phyloP scores from a whole-genome alignment of 2,113 vertebrate genomes.

The Chionis minor region DNA sequence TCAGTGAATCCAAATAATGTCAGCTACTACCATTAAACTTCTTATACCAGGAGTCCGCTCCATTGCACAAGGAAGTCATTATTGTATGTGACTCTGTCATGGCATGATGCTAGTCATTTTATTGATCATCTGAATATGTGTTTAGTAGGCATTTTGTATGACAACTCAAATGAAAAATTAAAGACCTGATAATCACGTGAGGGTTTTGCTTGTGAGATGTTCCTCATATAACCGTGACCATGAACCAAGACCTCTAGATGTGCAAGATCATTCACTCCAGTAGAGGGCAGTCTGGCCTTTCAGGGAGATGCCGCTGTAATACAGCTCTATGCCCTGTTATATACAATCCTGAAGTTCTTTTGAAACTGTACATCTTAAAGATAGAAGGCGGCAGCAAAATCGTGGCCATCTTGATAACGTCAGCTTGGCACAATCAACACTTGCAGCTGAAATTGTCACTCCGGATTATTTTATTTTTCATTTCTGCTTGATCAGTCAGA shows the following conservation, averaged over 20 bases:
- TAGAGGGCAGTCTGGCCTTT: conserved; percentile 36
- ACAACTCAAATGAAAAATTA: neutral
- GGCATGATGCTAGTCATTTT: neutral
- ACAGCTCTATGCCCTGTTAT: neutral
- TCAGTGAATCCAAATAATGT: neutral
- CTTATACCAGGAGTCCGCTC: neutral
- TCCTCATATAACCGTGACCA: neutral
- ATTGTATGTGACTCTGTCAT: neutral
- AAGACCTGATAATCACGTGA: neutral
- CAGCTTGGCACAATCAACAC: neutral
- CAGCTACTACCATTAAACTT: neutral
- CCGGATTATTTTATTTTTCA: neutral
- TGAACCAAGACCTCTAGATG: neutral
- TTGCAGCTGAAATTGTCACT: neutral
- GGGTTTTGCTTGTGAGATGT: neutral
- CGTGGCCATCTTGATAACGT: neutral
- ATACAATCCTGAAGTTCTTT: neutral
- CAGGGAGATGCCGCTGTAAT: neutral
- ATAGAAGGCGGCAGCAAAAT: neutral
- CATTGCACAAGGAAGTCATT: neutral
- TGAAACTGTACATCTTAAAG: neutral
- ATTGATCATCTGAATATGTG: neutral
- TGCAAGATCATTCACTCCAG: neutral
- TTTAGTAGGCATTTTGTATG: neutral
- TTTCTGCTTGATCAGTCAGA: neutral